Evolutionary conservation across 1,140 invertebrate genomes (phyloP).

Genomic region (Argopecten irradians): DNA sequence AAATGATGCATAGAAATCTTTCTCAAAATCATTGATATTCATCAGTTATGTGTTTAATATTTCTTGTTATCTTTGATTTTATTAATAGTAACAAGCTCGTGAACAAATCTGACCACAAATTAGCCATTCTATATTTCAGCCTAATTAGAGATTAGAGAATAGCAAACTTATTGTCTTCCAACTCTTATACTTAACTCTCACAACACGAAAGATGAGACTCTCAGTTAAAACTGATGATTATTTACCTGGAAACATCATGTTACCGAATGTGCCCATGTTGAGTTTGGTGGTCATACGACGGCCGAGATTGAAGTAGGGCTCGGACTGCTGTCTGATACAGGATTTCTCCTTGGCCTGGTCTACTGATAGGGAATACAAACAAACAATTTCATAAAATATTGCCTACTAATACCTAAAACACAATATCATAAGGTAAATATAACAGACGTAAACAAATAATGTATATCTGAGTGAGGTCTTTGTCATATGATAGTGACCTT

Average conservation of each 20-base stretch:
- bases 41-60: no score
- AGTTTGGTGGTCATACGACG: slow-evolving; percentile 79
- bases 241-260: slow-evolving; percentile 81
- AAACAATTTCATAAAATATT: no score
- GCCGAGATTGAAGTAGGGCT: slow-evolving; percentile 86
- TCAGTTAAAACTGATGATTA: not conserved
- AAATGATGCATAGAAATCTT: not conserved
- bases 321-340: slow-evolving; percentile 73
- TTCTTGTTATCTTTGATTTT: not conserved
- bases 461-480: no score
- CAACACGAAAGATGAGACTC: not conserved
- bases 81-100: not conserved
- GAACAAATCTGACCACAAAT: not conserved
- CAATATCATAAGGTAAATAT: no score
- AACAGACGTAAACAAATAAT: no score
- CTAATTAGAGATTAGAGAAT: not conserved
- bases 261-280: slow-evolving; percentile 80
- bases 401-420: no score
- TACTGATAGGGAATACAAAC: slow-evolving; percentile 69
- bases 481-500: no score
- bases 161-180: not conserved
- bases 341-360: slow-evolving; percentile 67
- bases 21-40: not conserved
- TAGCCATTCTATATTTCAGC: not conserved
- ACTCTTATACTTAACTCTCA: not conserved